A percentile compares a stretch with the other conserved stretches of the same genome.
These are phyloP conservation scores for Passer domesticus DNA, from an alignment of 2,113 vertebrate species.

Conservation along the genomic window DNA sequence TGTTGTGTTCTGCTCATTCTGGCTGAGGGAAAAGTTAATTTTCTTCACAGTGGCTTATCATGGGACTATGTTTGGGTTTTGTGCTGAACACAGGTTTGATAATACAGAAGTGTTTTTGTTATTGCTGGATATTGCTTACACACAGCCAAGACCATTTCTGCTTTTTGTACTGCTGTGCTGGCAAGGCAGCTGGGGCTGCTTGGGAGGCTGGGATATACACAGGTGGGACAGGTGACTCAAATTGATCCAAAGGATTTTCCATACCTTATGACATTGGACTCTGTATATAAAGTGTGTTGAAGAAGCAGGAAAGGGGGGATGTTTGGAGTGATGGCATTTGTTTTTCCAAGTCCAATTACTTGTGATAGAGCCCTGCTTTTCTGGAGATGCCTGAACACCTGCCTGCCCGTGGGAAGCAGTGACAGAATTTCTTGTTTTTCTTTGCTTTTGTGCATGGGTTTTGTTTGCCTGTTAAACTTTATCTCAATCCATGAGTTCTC, in stretches of 20 bases:
- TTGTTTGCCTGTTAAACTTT: not conserved
- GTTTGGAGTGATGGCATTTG: not conserved
- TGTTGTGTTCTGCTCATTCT: not conserved
- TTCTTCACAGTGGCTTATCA: not conserved
- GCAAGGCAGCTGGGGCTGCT: not conserved
- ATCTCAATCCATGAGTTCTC: not conserved
- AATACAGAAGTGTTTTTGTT: not conserved
- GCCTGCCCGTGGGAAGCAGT: accelerated
- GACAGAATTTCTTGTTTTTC: not conserved
- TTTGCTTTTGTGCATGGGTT: not conserved
- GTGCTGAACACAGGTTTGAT: not conserved
- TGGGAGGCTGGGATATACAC: not conserved
- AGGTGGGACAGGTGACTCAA: not conserved
- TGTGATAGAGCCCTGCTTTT: not conserved
- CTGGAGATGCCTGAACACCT: not conserved
- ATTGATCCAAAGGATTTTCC: not conserved
- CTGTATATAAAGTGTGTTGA: not conserved
- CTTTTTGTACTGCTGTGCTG: not conserved
- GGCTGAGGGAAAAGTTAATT: not conserved
- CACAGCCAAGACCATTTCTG: not conserved
- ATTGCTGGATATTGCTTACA: not conserved
- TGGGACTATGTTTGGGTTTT: not conserved
- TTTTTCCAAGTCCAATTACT: not conserved
- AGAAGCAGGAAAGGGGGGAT: not conserved
- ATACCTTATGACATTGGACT: not conserved